Base-by-base conservation (phyloP, 2,113 vertebrate species). In the Prinia subflava region DNA sequence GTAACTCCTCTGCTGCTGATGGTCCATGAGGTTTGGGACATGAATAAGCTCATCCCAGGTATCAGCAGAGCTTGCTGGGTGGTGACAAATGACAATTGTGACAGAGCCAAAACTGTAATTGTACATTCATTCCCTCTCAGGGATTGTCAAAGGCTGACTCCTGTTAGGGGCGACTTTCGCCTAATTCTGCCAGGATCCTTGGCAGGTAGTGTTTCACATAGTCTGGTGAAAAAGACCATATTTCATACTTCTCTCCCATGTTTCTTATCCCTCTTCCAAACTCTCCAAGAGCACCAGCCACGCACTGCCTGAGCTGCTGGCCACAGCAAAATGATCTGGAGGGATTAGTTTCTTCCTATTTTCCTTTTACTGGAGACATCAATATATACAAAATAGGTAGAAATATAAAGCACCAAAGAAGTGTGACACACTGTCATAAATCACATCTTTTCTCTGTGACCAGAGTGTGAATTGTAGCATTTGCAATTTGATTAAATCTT, bases 201-300 rank as follows among this genome's bases (percentile, higher is more conserved):
- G 1, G 49, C 67, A 57, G 11, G 37, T 42, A 18, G 28, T 39
- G 13, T 31, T 83, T 86, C 57, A 63, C 2, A 4, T 0, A 1
- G 20, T 63, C 25, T 4, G 2, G 35, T 11, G 6, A 70, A 78
- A 90, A 15, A 91, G 25, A 65, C 47, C 17, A 0, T 56, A 15
- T 85, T 90, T 85, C 69, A 39, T 65, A 47, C 10, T 44, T 23
- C 14, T 68, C 62, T 89, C 16, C 17, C 28, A 22, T 23, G 13
- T 30, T 68, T 69, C 41, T 31, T 47, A 19, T 23, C 13, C 20
- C 27, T 60, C 46, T 83, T 21, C 15, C 53, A 69, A 4, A 25
- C 24, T 65, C 39, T 53, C 14, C 0, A 0, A 68, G 52, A 79
- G 15, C 13, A 2, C 31, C 4, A 8, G 15, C 67, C 7, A 2